Evolutionary conservation across 2,888 invertebrate genomes (phyloP), one percentile per base, ranked within the genome.

Genomic region (Temnothorax rugatulus): DNA sequence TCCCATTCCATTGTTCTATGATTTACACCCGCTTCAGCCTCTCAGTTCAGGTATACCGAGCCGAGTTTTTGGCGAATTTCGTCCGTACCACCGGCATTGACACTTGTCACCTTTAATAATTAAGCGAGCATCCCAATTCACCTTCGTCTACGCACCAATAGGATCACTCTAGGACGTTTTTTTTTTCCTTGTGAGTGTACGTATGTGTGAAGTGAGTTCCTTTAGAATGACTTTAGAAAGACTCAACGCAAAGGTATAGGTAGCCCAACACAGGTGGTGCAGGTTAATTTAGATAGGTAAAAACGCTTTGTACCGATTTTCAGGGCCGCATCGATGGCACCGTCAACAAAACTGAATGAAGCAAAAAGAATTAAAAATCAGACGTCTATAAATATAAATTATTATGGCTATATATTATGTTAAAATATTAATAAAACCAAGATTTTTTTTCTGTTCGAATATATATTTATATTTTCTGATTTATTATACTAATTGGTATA

Each of bases 101-200:
- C 89, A 89, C 90, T 91, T 92, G 91, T 92, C 92, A 87, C 91
- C 90, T 90, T 86, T 82, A 84, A 86, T 93, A 93, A 93, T 93
- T 93, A 93, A 93, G 90, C 89, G 89, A 87, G 88, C 89, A 90
- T 89, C 90, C 91, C 87, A 89, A 91, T 91, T 88, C 88, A 76
- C 75, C 82, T 84, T 84, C 71, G 59, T 57, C 83, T 75, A 59
- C 34, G 44, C 44, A 54, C 66, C 54, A 9, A 71, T 15, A 52
- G 69, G 71, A 38, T 44, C 52, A 83, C 25, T 75, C 86, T 34
- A 34, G 34, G 34, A 34, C 7, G 63, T 75, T 86, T 84, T 79
- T 87, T 87, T 84, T 85, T 82, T 52, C 73, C 79, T 64, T n/a
- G 4, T 11, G 11, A 34, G 13, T 29, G 38, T 50, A 29, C 59